Conservation (phyloP, 92 coral and sea anemone genomes). For the Meandrina meandrites region DNA sequence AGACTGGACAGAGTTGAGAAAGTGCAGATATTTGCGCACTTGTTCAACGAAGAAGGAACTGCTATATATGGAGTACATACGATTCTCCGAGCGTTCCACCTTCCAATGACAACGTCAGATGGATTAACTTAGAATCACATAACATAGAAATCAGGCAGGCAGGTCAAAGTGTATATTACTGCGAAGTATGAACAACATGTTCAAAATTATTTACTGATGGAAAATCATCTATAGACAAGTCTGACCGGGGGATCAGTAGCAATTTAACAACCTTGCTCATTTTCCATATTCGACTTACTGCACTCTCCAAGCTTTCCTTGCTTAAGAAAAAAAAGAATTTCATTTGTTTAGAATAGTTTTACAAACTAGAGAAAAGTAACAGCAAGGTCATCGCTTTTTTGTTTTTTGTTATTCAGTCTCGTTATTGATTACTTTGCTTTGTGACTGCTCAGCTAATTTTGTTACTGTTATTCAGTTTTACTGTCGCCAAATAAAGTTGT, state of each 20-base stretch:
- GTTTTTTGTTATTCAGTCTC: too few relatives aligned
- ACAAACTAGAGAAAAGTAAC: not conserved
- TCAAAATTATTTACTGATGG: not conserved
- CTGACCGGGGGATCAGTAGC: too few relatives aligned
- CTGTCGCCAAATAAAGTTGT: not conserved
- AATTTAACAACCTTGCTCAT: too few relatives aligned
- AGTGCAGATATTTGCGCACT: constrained; percentile 28
- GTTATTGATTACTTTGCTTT: too few relatives aligned
- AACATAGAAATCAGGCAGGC: not conserved
- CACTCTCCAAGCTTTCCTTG: too few relatives aligned
- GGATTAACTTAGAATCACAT: too few relatives aligned
- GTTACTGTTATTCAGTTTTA: too few relatives aligned
- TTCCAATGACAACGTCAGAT: too few relatives aligned
- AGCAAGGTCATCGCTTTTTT: too few relatives aligned
- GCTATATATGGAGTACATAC: not conserved
- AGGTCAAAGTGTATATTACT: not conserved
- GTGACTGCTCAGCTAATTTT: too few relatives aligned
- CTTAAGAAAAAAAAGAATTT: too few relatives aligned
- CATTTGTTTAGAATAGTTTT: not conserved
- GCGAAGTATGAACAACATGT: not conserved
- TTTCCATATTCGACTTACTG: too few relatives aligned
- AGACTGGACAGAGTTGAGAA: constrained; percentile 12
- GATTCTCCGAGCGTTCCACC: not conserved
- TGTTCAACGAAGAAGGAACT: not conserved
- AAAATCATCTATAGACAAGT: not conserved